Evolutionary conservation across 2,113 vertebrate genomes (phyloP).

Genomic region (Dasyurus viverrinus): DNA sequence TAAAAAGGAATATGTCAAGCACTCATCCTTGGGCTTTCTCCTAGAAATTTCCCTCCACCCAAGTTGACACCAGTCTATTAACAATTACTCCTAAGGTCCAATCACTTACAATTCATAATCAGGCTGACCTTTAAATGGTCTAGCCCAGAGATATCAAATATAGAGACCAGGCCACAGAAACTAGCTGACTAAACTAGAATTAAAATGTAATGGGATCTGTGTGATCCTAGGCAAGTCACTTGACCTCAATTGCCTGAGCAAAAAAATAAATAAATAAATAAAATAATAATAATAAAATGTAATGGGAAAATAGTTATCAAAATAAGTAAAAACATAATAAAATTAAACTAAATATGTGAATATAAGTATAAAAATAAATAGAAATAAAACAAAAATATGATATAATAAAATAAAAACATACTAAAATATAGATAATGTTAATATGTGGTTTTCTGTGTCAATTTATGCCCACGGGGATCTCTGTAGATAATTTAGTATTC

Average conservation of each 20-base stretch:
- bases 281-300: not conserved
- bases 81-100: not conserved
- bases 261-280: too few species aligned
- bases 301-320: not conserved
- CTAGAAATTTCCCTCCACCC: not conserved
- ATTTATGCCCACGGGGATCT: not conserved
- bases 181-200: not conserved
- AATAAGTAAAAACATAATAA: not conserved
- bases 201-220: not conserved
- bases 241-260: too few species aligned
- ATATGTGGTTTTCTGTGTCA: not conserved
- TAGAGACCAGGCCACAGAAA: not conserved
- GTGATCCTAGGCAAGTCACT: too few species aligned
- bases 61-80: not conserved
- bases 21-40: not conserved
- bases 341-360: too few species aligned
- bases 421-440: not conserved
- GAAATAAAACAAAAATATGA: too few species aligned
- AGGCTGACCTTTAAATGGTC: not conserved
- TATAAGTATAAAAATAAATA: not conserved
- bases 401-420: not conserved
- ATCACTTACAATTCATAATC: not conserved
- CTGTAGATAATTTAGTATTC: not conserved
- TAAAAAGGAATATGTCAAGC: not conserved
- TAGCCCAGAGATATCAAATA: not conserved